phyloP scores from a whole-genome alignment of 2,113 vertebrate species.

The Misgurnus anguillicaudatus region DNA sequence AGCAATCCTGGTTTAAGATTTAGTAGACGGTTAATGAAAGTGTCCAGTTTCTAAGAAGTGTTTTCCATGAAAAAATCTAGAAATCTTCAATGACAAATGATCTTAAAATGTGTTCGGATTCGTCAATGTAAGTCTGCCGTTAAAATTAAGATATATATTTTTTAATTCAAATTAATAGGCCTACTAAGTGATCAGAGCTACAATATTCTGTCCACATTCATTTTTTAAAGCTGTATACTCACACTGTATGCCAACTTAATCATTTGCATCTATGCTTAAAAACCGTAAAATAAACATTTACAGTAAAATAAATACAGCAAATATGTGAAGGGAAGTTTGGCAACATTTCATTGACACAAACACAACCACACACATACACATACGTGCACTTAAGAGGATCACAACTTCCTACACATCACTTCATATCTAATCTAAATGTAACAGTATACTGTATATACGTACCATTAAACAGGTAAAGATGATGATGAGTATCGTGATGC shows the following conservation, averaged over 20 bases:
- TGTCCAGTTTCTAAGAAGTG: background rate
- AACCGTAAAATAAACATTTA: too few species aligned
- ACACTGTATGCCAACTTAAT: background rate
- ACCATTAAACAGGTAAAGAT: conserved; percentile 94
- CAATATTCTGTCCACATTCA: too few species aligned
- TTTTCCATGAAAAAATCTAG: background rate
- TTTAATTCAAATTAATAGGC: too few species aligned
- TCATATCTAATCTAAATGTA: conserved; percentile 4
- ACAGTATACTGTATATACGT: conserved; percentile 47
- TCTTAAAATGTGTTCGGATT: background rate
- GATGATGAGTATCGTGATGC: conserved; percentile 93
- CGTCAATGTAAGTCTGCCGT: background rate
- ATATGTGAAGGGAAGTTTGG: background rate
- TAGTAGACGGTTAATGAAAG: background rate
- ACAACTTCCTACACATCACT: background rate
- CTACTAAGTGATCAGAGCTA: too few species aligned
- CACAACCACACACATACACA: background rate
- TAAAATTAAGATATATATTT: too few species aligned
- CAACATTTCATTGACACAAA: conserved; percentile 17
- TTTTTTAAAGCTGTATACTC: too few species aligned
- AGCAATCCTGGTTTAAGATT: background rate
- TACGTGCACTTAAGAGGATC: background rate
- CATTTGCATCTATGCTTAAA: too few species aligned
- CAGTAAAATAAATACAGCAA: too few species aligned
- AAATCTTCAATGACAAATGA: background rate